Percentiles rank a stretch among this genome's conserved stretches.
Evolutionary conservation across 2,113 vertebrate species (phyloP).

Genomic region (Lycaon pictus): DNA sequence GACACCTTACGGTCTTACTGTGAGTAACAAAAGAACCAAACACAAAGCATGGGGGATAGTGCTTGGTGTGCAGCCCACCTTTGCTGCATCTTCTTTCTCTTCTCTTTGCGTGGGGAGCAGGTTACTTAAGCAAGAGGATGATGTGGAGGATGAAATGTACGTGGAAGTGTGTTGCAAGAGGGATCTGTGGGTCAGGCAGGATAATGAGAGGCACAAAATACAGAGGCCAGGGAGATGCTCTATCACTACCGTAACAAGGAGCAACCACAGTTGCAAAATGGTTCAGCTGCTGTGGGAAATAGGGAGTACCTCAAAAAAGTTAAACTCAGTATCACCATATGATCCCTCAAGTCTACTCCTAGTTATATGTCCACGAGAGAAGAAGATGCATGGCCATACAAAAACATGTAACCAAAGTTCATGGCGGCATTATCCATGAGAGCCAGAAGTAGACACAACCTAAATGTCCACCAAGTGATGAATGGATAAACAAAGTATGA

Average conservation of each 20-base stretch:
- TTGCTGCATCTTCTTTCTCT: background rate
- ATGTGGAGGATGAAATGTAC: background rate
- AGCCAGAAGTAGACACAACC: too few species aligned
- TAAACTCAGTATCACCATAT: background rate
- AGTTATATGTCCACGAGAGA: background rate
- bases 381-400: background rate
- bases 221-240: background rate
- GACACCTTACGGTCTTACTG: too few species aligned
- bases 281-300: background rate
- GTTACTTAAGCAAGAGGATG: background rate
- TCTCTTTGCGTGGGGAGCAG: background rate
- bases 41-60: accelerated
- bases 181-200: background rate
- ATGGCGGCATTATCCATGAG: background rate
- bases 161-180: background rate
- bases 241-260: accelerated
- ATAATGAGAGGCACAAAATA: background rate
- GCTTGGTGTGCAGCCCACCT: background rate
- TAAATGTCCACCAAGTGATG: background rate
- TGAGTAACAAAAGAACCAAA: background rate
- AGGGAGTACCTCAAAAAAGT: background rate
- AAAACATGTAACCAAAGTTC: background rate
- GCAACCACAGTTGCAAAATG: background rate
- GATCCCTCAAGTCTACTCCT: background rate
- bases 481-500: background rate